Evolutionary conservation across 2,797 vertebrate genomes (phyloP), one percentile per base, ranked within the genome.

Genomic region (Danio kyathit): DNA sequence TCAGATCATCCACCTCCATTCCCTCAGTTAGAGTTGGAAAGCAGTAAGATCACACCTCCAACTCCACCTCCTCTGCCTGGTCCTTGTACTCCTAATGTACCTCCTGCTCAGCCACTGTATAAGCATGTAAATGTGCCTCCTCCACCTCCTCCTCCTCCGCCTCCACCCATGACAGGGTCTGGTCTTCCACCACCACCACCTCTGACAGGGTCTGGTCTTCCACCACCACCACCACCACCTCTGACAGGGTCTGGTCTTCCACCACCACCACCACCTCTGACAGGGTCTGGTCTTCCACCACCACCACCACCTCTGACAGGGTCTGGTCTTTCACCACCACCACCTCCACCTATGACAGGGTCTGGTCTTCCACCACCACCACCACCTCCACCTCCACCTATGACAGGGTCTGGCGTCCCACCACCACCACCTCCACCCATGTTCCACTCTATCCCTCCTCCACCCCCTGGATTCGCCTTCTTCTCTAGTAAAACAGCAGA

Each of bases 121-220:
- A 38, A 21, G 0, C 80, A 91, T 84, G 84, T 84, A 70, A 87
- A 75, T 74, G 72, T 84, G 21, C 86, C 87, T 67, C 83, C 85
- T 16, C 40, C 71, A 70, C 91, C 91, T 0, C 88, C 87, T 21
- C 89, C 88, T 5, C 89, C 89, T 38, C 86, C 89, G 75, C 87
- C 86, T 77, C 84, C 81, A 70, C 40, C 17, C n/a, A 49, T 85
- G 86, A 88, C 85, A 4, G 89, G 86, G 44, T 13, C 60, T 48
- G 89, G 84, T 29, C 90, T 90, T 1, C 89, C 87, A 8, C 88
- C 86, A 5, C 90, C 88, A 54, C 87, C 88, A 60, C 57, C n/a
- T 19, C 51, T 43, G 0, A 79, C 91, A 84, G 84, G n/a, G 5
- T 87, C 73, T 54, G 72, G 51, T 8, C 54, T 11, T 56, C 9